Evolutionary conservation across 2,113 vertebrate genomes (phyloP).

Genomic region (Mastomys coucha): DNA sequence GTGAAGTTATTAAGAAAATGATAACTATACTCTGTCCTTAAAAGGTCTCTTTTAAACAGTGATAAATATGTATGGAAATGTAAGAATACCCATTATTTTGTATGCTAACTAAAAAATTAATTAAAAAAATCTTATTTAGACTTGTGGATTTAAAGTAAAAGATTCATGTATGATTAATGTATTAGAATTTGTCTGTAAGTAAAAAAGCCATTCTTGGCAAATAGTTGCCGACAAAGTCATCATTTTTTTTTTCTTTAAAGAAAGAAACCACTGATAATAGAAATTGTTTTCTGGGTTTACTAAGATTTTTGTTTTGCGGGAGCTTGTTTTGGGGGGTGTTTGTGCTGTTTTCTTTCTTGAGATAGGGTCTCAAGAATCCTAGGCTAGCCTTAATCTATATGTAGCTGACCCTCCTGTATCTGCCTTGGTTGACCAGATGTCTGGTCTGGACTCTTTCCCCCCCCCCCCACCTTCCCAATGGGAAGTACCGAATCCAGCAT

Average conservation of each 20-base stretch:
- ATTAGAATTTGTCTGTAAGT: not conserved
- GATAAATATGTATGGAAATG: not conserved
- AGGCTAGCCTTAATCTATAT: not conserved
- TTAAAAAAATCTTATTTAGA: not conserved
- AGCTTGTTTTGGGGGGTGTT: not conserved
- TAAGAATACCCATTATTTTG: not conserved
- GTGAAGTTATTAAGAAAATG: conserved; percentile 33
- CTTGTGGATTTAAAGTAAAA: not conserved
- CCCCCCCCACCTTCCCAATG: not conserved
- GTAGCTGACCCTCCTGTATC: not conserved
- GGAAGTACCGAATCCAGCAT: not conserved
- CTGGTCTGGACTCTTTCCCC: not conserved
- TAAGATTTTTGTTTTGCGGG: not conserved
- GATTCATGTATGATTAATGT: not conserved
- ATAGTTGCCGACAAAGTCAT: conserved; percentile 39
- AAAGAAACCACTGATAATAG: not conserved
- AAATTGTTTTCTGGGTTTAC: not conserved
- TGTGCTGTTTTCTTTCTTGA: not conserved
- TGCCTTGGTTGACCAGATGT: not conserved
- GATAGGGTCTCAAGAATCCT: not conserved
- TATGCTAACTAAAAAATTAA: not conserved
- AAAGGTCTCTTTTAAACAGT: not conserved
- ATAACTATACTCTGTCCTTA: not conserved
- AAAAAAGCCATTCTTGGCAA: not conserved
- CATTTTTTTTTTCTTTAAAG: not conserved